Conservation (phyloP, 2,888 invertebrate species). For the Diogma glabrata region DNA sequence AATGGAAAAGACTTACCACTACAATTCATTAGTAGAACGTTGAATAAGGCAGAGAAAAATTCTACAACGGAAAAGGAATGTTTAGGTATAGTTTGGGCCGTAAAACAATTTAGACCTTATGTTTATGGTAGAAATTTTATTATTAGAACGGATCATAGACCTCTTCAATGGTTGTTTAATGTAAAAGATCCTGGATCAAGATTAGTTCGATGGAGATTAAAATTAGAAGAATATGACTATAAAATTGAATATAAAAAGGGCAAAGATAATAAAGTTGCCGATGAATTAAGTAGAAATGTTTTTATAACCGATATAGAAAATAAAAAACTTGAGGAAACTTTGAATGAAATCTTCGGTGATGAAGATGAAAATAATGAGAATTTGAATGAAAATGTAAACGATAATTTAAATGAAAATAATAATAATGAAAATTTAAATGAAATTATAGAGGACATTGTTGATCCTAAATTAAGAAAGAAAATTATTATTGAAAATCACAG, state of each 20-base stretch:
- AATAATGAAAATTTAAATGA: too few species aligned
- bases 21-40: constrained; percentile 21
- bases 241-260: constrained; percentile 20
- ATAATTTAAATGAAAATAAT: too few species aligned
- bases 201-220: constrained; percentile 23
- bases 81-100: constrained; percentile 20
- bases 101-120: constrained; percentile 22
- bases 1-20: constrained; percentile 19
- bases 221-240: constrained; percentile 23
- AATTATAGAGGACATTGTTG: background rate
- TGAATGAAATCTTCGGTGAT: constrained; percentile 4
- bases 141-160: constrained; percentile 24
- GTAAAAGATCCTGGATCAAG: constrained; percentile 8
- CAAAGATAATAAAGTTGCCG: constrained; percentile 18
- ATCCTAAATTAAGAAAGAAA: too few species aligned
- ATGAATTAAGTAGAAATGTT: constrained; percentile 15
- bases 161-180: constrained; percentile 20
- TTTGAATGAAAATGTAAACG: background rate
- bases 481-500: too few species aligned
- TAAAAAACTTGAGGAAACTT: constrained; percentile 2
- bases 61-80: constrained; percentile 22
- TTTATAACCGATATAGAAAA: background rate
- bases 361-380: background rate
- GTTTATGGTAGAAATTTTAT: constrained; percentile 22
- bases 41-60: constrained; percentile 10